Evolutionary conservation across 2,113 vertebrate species (phyloP), one percentile per base, ranked within the genome.

Genomic region (Chloebia gouldiae): DNA sequence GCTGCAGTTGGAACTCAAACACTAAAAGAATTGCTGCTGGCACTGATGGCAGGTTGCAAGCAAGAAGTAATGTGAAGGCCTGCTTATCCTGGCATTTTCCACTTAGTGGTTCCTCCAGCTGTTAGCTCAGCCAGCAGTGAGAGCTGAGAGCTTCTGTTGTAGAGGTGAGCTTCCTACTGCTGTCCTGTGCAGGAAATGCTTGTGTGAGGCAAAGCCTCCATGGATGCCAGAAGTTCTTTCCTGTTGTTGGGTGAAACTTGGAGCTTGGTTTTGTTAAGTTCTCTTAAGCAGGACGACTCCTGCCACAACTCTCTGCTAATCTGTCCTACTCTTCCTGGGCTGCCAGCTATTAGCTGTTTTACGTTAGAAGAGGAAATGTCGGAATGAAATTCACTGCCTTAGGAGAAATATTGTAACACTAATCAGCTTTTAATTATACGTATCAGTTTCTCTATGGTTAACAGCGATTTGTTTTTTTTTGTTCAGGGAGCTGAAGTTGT

Each of bases 181-280:
- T 86, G 39, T 70, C 33, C 54, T 37, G 31, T 19, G 31, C 40
- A 50, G 81, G 78, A 93, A n/a, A 11, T 71, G 81, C 37, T 85
- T n/a, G 14, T 76, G 68, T 0, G 0, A 88, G 71, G 49, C 23
- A 7, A n/a, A 56, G 37, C 25, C 19, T 70, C 1, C 0, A 0
- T 39, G 51, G 16, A 33, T 0, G 0, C 15, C 53, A 14, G 39
- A 69, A 33, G 20, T 81, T 16, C 44, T 31, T 77, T 24, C 22
- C 31, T 18, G 60, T 68, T 31, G 24, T 14, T 68, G 44, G 31
- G 24, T 50, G 59, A 63, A 86, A 63, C 6, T n/a, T 59, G 39
- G 68, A 50, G 42, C 11, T 71, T 72, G 37, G 6, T 59, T 86
- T 69, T 81, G 39, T 54, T 30, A 54, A 64, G 15, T 42, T 39